Evolutionary conservation across 2,888 invertebrate species (phyloP).

Genomic region (Xylocampa areola): DNA sequence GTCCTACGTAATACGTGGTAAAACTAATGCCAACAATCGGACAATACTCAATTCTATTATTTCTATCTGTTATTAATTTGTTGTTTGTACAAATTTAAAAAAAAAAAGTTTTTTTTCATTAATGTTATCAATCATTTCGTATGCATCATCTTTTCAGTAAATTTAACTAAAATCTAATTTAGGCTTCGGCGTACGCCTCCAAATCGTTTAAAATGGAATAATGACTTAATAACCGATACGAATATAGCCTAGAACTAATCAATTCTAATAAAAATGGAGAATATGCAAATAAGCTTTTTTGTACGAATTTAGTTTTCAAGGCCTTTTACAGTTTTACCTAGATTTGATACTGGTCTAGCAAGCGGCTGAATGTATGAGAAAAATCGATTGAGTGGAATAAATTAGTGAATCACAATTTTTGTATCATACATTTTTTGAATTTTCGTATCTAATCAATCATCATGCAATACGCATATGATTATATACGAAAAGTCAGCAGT

Average conservation of each 20-base stretch:
- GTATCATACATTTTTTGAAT: neutral
- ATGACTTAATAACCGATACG: conserved; percentile 21
- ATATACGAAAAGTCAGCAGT: too few relatives aligned
- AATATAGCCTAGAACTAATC: conserved; percentile 38
- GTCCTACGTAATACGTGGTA: too few relatives aligned
- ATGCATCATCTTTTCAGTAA: too few relatives aligned
- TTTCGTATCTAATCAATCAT: neutral
- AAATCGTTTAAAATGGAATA: conserved; percentile 25
- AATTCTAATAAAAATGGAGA: conserved; percentile 22
- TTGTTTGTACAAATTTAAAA: too few relatives aligned
- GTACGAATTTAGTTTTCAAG: conserved; percentile 23
- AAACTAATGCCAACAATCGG: too few relatives aligned
- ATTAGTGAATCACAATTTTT: neutral
- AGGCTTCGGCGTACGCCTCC: neutral
- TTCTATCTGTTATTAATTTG: too few relatives aligned
- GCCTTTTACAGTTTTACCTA: conserved; percentile 17
- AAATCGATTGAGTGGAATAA: neutral
- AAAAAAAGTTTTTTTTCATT: too few relatives aligned
- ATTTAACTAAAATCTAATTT: conserved; percentile 11
- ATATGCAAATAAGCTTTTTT: conserved; percentile 29
- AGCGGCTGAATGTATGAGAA: neutral
- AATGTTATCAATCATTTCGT: too few relatives aligned
- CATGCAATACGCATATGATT: too few relatives aligned
- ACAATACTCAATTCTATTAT: too few relatives aligned
- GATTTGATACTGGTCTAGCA: neutral